Evolutionary conservation across 2,113 vertebrate genomes (phyloP), one percentile per base, ranked within the genome.

Genomic region (Notothenia rossii): DNA sequence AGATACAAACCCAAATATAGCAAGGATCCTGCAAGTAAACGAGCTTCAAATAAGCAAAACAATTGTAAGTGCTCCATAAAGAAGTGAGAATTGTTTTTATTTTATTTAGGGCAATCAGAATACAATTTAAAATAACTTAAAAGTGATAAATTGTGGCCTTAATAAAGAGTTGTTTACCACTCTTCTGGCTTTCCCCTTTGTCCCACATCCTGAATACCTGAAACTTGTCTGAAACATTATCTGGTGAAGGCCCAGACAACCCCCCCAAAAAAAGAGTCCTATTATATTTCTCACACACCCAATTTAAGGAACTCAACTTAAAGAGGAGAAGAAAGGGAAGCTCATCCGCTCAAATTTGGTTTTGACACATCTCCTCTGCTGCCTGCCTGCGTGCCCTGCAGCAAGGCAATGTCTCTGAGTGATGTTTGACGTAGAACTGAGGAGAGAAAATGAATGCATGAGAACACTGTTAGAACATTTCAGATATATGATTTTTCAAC

Each of bases 141-240:
- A 4, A 49, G 10, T 6, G 11, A 10, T 60, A 14, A 0, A 70
- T 59, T 40, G 10, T 9, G 75, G 54, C 60, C 33, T 64, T 68
- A 68, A 82, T 69, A 40, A 75, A 9, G 69, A 59, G 10, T 70
- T 55, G 14, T 54, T 51, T 64, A 74, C 77, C 86, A 81, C 56
- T 36, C 80, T 11, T 66, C 49, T 36, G 64, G 51, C 75, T 77
- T 55, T 79, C 73, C 75, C 65, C 70, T 88, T 89, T 87, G 86
- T 67, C 59, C 75, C 70, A 82, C 60, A 72, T 50, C 63, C 79
- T 88, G 65, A 88, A 77, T 51, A 63, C 50, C 12, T 43, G 18
- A 76, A 22, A 0, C 51, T 67, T 67, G 51, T 2, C 54, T 83
- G 88, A 86, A 91, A 89, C 86, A 58, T 81, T 84, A 89, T 85